A percentile compares a stretch with the other conserved stretches of the same genome.
Conservation (phyloP, 2,797 vertebrate species). For the Gila robusta region DNA sequence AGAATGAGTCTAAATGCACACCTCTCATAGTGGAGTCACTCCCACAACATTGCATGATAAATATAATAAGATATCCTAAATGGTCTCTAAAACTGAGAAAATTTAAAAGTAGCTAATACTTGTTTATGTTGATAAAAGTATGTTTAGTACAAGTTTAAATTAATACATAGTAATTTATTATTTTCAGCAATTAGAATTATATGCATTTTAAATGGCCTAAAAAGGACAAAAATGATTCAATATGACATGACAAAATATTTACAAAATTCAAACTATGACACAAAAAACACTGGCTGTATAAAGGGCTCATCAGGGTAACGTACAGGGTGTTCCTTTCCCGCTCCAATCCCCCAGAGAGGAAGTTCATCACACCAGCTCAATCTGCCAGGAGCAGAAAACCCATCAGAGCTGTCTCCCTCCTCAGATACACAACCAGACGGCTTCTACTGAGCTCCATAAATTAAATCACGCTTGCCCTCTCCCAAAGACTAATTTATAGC, state of each 20-base stretch:
- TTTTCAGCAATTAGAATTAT: background rate
- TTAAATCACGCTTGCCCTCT: slow-evolving; percentile 61
- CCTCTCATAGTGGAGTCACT: background rate
- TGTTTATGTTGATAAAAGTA: background rate
- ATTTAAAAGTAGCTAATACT: background rate
- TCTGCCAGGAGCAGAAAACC: slow-evolving; percentile 61
- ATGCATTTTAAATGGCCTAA: background rate
- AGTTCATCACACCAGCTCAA: slow-evolving; percentile 60
- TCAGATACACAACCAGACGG: slow-evolving; percentile 50
- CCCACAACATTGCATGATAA: background rate
- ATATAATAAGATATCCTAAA: background rate
- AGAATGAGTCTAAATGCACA: background rate
- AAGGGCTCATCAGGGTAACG: slow-evolving; percentile 50
- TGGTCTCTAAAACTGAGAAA: background rate
- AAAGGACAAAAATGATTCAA: background rate
- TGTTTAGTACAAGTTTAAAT: background rate
- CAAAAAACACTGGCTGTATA: background rate
- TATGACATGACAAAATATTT: background rate
- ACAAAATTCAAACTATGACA: background rate
- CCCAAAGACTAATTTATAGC: slow-evolving; percentile 65
- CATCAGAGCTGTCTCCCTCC: slow-evolving; percentile 48
- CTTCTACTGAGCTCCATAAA: slow-evolving; percentile 63
- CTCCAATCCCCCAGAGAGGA: slow-evolving; percentile 54
- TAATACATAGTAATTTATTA: background rate
- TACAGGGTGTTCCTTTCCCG: slow-evolving; percentile 59